phyloP scores from a whole-genome alignment of 2,113 vertebrate species.

The Mungos mungo region DNA sequence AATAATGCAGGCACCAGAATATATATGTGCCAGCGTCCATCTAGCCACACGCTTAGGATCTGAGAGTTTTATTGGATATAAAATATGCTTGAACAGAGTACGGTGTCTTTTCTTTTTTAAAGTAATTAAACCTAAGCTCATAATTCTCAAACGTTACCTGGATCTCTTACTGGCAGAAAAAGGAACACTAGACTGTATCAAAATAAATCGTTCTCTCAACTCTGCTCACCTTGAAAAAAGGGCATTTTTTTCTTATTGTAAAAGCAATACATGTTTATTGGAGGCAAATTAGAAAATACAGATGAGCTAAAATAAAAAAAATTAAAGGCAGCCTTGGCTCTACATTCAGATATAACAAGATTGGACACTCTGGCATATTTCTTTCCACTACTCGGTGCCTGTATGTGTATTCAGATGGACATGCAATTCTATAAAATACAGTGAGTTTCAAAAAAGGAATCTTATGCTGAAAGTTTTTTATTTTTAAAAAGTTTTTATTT shows the following conservation, averaged over 20 bases:
- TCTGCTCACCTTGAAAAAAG: neutral
- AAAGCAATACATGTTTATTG: slow-evolving; percentile 19
- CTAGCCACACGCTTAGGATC: neutral
- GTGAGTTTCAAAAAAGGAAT: neutral
- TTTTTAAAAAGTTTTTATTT: too few relatives aligned
- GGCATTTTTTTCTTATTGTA: slow-evolving; percentile 8
- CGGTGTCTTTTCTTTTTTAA: neutral
- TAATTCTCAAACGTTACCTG: slow-evolving; percentile 52
- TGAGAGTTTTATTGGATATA: slow-evolving; percentile 32
- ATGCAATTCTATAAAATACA: neutral
- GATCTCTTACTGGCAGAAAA: slow-evolving; percentile 39
- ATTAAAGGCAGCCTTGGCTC: neutral
- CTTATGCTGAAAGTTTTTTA: neutral
- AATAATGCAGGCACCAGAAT: slow-evolving; percentile 8
- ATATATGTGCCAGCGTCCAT: neutral
- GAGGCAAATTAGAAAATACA: slow-evolving; percentile 38
- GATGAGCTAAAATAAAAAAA: neutral
- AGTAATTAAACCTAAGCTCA: slow-evolving; percentile 44
- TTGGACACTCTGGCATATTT: neutral
- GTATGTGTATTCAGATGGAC: neutral
- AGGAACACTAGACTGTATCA: neutral
- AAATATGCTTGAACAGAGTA: slow-evolving; percentile 18
- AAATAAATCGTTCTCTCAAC: slow-evolving; percentile 53
- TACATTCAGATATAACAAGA: neutral
- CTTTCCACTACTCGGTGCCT: neutral